These are phyloP conservation scores for Clarias pachynema DNA, from an alignment of 2,797 vertebrate species.

Conservation along the genomic window DNA sequence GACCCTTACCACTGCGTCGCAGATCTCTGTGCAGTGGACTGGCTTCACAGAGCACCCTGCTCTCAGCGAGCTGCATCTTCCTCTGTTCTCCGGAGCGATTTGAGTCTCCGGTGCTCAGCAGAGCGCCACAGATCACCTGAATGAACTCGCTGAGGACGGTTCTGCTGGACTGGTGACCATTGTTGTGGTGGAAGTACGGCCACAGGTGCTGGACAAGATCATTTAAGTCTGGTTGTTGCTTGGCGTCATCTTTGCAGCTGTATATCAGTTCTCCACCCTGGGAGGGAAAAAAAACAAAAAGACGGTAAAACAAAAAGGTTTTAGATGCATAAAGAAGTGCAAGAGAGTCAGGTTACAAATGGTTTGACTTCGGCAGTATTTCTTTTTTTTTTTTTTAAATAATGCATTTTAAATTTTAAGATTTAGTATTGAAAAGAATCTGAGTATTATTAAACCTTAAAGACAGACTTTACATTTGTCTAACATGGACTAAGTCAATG, in stretches of 20 bases:
- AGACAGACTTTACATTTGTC: background rate
- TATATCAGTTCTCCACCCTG: conserved; percentile 94
- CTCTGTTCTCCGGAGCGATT: conserved; percentile 72
- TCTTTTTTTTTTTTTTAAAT: background rate
- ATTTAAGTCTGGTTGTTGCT: conserved; percentile 81
- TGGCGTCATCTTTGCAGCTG: conserved; percentile 86
- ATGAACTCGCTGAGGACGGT: conserved; percentile 87
- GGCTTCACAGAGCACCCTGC: conserved; percentile 87
- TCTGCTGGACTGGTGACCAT: conserved; percentile 81
- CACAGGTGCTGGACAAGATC: conserved; percentile 87
- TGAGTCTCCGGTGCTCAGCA: conserved; percentile 81
- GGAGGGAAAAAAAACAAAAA: background rate
- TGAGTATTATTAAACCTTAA: background rate
- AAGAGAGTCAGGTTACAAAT: background rate
- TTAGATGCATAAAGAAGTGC: background rate
- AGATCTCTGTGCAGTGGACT: conserved; percentile 84
- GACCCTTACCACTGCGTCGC: conserved; percentile 78
- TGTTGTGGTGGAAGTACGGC: conserved; percentile 88
- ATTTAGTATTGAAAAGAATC: background rate
- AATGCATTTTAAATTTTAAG: background rate
- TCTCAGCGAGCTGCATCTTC: conserved; percentile 68
- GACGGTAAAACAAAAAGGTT: background rate
- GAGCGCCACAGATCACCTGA: conserved; percentile 83
- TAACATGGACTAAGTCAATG: too few species aligned
- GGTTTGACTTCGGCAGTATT: background rate